phyloP scores from a whole-genome alignment of 1,140 invertebrate species.

The Sarcophaga peregrina region DNA sequence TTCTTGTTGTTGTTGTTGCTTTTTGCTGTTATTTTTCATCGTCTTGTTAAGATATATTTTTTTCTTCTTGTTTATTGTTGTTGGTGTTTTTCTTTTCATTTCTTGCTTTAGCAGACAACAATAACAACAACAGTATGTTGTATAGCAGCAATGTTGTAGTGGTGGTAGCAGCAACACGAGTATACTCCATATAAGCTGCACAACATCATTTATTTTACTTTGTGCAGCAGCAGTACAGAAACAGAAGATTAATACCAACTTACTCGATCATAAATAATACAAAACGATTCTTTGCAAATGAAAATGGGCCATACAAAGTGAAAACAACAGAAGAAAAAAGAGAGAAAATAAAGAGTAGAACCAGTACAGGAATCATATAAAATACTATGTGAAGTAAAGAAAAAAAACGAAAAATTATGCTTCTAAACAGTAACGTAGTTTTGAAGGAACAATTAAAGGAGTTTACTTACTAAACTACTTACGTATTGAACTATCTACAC shows the following conservation, averaged over 20 bases:
- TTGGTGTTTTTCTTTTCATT: not conserved
- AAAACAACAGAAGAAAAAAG: too few relatives aligned
- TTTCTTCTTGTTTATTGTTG: not conserved
- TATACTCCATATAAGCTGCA: not conserved
- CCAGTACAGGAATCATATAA: too few relatives aligned
- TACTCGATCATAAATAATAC: constrained; percentile 25
- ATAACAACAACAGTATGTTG: too few relatives aligned
- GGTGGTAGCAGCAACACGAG: too few relatives aligned
- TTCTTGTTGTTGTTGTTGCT: too few relatives aligned
- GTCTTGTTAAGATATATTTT: constrained; percentile 6
- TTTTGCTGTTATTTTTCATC: not conserved
- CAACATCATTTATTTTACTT: constrained; percentile 22
- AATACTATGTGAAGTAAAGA: not conserved
- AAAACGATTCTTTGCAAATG: constrained; percentile 12
- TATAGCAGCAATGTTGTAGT: too few relatives aligned
- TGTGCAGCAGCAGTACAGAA: not conserved
- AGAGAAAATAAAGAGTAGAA: too few relatives aligned
- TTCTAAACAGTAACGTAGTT: not conserved
- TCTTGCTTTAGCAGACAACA: too few relatives aligned
- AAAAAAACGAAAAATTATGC: not conserved
- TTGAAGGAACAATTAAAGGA: not conserved
- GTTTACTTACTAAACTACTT: too few relatives aligned
- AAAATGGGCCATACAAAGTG: not conserved
- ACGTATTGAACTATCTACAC: too few relatives aligned
- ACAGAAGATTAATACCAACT: constrained; percentile 22